Conservation (phyloP, 2,888 invertebrate genomes). For the Drosophila mimetica region DNA sequence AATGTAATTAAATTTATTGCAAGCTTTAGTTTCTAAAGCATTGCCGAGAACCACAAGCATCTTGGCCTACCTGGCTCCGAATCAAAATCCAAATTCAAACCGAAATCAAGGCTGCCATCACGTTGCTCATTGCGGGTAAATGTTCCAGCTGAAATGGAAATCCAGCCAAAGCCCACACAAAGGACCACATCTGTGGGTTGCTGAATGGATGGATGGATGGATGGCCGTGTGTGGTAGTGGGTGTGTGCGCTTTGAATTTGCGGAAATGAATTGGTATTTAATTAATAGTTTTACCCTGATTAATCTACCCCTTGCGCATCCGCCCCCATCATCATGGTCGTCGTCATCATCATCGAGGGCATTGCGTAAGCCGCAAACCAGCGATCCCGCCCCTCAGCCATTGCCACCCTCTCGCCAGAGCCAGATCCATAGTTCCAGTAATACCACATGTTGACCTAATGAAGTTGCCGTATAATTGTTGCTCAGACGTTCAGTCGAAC, state of each 20-base stretch:
- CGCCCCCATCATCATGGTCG: conserved; percentile 46
- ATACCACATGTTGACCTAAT: conserved; percentile 82
- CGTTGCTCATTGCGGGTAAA: conserved; percentile 24
- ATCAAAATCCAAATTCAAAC: conserved; percentile 24
- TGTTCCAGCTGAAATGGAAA: conserved; percentile 31
- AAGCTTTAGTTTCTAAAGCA: neutral
- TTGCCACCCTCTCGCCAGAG: conserved; percentile 9
- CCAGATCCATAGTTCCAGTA: conserved; percentile 2
- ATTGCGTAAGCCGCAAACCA: conserved; percentile 49
- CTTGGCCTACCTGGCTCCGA: conserved; percentile 16
- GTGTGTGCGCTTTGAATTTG: conserved; percentile 69
- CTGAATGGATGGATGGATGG: conserved; percentile 5
- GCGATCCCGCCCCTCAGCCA: conserved; percentile 34
- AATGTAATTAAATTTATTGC: no score
- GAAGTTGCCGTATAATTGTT: conserved; percentile 82
- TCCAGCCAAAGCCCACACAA: conserved; percentile 52
- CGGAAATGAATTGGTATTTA: conserved; percentile 84
- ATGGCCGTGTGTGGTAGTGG: conserved; percentile 21
- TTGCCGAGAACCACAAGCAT: conserved; percentile 8
- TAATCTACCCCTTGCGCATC: conserved; percentile 74
- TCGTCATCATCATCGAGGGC: conserved; percentile 36
- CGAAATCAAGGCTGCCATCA: conserved; percentile 66
- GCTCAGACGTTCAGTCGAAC: conserved; percentile 60
- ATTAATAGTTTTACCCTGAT: conserved; percentile 84
- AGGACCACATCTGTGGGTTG: conserved; percentile 30